Evolutionary conservation across 2,888 invertebrate genomes (phyloP), one percentile per base, ranked within the genome.

Genomic region (Eulithis testata): DNA sequence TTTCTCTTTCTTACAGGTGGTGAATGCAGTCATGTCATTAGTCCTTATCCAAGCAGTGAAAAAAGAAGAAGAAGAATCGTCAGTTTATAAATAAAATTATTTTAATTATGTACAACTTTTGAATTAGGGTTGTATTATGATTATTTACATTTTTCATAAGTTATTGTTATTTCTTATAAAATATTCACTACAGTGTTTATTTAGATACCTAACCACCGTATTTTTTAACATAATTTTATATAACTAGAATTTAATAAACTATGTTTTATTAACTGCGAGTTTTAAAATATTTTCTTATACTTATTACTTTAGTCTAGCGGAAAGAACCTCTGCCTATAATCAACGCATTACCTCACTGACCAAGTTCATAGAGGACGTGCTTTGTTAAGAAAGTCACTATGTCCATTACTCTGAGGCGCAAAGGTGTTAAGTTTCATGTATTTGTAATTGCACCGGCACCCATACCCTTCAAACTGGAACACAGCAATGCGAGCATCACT

Each of bases 31-130:
- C 0, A 94, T 97, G 88, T 95, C 96, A 1, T 76, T 96, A 51
- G 93, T 96, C 11, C 93, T 97, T 11, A 94, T 96, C 9, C 95
- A 96, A 85, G 97, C 96, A 2, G 93, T 97, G 37, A 95, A 95
- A 80, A 96, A 96, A 82, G 96, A 97, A 90, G 96, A 96, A 73
- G 94, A 96, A 4, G 94, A 94, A 72, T 82, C 86, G 0, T 89
- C 92, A 65, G 87, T 91, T 9, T 95, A 93, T 75, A 94, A 94
- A 49, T 49, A 21, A 76, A 91, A 86, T 47, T 1, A 31, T 31
- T 21, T 21, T 72, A 50, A 66, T 54, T 70, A 47, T 47, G 6
- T 11, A 12, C 9, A 3, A 21, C 3, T 4, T 11, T 11, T 0
- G 14, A 9, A 47, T 9, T 8, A 21, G 11, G 21, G 40, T 40